A percentile compares a stretch with the other conserved stretches of the same genome.
These are phyloP conservation scores for Epinotia demarniana DNA, from an alignment of 2,888 invertebrate genomes.

Conservation along the genomic window DNA sequence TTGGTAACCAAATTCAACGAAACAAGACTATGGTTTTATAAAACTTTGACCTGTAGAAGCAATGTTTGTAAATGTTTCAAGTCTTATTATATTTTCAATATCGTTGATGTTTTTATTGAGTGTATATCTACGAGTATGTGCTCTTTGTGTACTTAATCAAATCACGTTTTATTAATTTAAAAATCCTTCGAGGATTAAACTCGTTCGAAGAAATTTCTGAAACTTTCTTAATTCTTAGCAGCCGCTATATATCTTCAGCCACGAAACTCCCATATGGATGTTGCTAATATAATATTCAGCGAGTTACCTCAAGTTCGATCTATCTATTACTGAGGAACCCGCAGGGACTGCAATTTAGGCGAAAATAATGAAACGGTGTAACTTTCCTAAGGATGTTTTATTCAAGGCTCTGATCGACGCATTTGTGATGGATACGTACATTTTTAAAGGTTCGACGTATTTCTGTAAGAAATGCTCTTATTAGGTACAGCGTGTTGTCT, in stretches of 20 bases:
- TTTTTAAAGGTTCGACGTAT: constrained; percentile 35
- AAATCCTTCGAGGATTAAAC: constrained; percentile 25
- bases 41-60: constrained; percentile 51
- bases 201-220: constrained; percentile 41
- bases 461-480: neutral
- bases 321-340: constrained; percentile 58
- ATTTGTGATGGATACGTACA: constrained; percentile 12
- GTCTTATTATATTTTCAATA: neutral
- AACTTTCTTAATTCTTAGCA: constrained; percentile 41
- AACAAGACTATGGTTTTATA: constrained; percentile 55
- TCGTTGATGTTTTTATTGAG: neutral
- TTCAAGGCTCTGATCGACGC: constrained; percentile 52
- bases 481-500: neutral
- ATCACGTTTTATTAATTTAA: constrained; percentile 13
- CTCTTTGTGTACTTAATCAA: neutral
- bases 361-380: constrained; percentile 68
- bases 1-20: constrained; percentile 70
- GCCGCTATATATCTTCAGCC: constrained; percentile 52
- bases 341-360: constrained; percentile 63
- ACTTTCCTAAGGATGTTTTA: constrained; percentile 61
- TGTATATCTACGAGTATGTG: neutral
- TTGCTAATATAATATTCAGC: constrained; percentile 64
- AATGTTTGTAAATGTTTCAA: constrained; percentile 26
- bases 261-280: constrained; percentile 55
- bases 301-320: constrained; percentile 60